phyloP scores from a whole-genome alignment of 1,140 invertebrate species.

The Carposina sasakii region DNA sequence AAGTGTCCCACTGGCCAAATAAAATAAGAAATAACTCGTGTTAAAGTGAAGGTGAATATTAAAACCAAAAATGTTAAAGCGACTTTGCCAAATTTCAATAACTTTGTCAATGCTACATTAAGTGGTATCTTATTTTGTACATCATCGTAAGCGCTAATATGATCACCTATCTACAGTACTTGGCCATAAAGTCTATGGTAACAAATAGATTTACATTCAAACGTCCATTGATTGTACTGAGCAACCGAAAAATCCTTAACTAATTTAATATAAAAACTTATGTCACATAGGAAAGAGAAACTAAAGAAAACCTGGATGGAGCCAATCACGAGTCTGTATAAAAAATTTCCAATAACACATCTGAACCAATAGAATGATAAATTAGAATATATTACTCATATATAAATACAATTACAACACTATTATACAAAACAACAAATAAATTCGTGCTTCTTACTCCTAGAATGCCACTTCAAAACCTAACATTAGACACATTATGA shows the following conservation, averaged over 20 bases:
- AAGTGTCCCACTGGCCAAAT: no score
- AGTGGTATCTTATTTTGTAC: slow-evolving; percentile 49
- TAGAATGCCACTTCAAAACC: slow-evolving; percentile 56
- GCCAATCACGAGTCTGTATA: slow-evolving; percentile 31
- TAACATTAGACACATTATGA: slow-evolving; percentile 44
- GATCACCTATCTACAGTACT: slow-evolving; percentile 52
- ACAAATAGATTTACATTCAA: slow-evolving; percentile 52
- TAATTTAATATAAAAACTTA: slow-evolving; percentile 29
- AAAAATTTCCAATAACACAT: slow-evolving; percentile 21
- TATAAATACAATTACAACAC: slow-evolving; percentile 55
- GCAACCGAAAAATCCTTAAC: slow-evolving; percentile 41
- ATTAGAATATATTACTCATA: slow-evolving; percentile 59
- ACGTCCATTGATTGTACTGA: slow-evolving; percentile 48
- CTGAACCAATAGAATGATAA: slow-evolving; percentile 18
- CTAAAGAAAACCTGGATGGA: slow-evolving; percentile 39
- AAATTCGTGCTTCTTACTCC: slow-evolving; percentile 67
- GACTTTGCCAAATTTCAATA: no score
- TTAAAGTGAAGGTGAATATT: neutral
- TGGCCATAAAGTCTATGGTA: slow-evolving; percentile 67
- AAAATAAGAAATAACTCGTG: neutral
- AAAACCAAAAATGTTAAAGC: no score
- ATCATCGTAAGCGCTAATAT: slow-evolving; percentile 47
- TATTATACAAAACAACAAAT: slow-evolving; percentile 69
- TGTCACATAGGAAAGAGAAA: slow-evolving; percentile 12
- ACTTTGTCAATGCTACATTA: no score